A percentile compares a stretch with the other conserved stretches of the same genome.
Evolutionary conservation across 2,888 invertebrate species (phyloP).

Genomic region (Netelia melanura): DNA sequence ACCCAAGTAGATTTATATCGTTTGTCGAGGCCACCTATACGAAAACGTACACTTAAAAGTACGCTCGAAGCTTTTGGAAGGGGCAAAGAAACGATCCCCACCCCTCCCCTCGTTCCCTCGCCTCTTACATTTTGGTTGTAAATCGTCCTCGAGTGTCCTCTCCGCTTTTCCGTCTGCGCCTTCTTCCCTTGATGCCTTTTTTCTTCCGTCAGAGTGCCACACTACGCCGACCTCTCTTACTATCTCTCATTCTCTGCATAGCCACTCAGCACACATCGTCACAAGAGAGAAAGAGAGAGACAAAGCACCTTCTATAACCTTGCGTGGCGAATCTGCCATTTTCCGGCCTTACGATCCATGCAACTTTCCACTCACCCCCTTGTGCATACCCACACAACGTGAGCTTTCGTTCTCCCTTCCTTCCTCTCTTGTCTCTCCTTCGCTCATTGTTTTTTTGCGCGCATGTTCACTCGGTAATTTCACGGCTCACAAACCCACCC

Average conservation of each 20-base stretch:
- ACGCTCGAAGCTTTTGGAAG: conserved; percentile 42
- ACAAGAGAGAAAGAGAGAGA: conserved; percentile 6
- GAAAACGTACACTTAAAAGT: conserved; percentile 67
- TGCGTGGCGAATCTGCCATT: conserved; percentile 61
- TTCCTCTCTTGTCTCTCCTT: conserved; percentile 24
- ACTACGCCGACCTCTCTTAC: conserved; percentile 4
- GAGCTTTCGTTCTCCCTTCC: conserved; percentile 15
- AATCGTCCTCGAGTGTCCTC: conserved; percentile 74
- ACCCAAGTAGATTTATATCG: conserved; percentile 68
- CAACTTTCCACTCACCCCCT: conserved; percentile 15
- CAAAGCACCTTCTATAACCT: conserved; percentile 29
- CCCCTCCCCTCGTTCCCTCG: neutral
- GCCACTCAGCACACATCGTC: conserved; percentile 43
- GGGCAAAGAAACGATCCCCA: conserved; percentile 50
- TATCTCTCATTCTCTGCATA: conserved; percentile 52
- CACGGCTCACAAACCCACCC: conserved; percentile 72
- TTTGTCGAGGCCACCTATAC: conserved; percentile 63
- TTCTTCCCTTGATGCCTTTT: conserved; percentile 66
- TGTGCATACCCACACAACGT: neutral
- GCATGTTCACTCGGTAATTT: conserved; percentile 71
- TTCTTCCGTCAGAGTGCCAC: conserved; percentile 53
- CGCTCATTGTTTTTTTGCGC: conserved; percentile 70
- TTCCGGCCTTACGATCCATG: conserved; percentile 46
- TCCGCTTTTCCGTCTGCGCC: conserved; percentile 65
- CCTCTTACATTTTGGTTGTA: conserved; percentile 73